phyloP scores from a whole-genome alignment of 2,113 vertebrate species.

The Aleadryas rufinucha region DNA sequence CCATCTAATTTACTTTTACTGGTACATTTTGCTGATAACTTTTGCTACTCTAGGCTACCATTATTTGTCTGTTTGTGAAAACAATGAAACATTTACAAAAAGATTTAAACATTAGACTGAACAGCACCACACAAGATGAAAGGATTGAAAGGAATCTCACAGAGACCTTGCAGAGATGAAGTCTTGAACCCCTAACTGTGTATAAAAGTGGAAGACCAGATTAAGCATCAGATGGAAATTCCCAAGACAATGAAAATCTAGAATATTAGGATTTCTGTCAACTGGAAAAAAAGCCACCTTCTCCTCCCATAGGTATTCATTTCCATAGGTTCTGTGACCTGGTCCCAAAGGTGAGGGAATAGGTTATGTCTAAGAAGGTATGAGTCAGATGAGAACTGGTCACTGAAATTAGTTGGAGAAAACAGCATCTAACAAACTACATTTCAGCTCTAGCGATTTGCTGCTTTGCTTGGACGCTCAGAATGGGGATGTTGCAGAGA shows the following conservation, averaged over 20 bases:
- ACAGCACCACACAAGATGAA: background rate
- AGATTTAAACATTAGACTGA: background rate
- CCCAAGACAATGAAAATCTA: background rate
- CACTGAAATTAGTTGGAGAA: background rate
- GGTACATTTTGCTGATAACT: background rate
- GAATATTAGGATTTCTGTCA: background rate
- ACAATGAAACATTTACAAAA: background rate
- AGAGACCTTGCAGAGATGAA: background rate
- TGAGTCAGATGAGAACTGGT: background rate
- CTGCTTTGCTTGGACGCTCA: background rate
- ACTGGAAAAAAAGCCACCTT: rapidly evolving
- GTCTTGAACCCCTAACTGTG: background rate
- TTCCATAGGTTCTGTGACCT: background rate
- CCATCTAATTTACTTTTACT: background rate
- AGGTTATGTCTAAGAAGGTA: background rate
- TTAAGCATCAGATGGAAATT: background rate
- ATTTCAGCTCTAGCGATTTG: background rate
- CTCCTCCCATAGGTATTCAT: background rate
- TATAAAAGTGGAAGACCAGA: background rate
- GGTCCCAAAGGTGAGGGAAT: background rate
- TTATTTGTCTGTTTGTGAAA: background rate
- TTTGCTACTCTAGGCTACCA: background rate
- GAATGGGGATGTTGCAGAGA: background rate
- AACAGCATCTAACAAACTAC: background rate
- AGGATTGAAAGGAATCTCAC: background rate